Evolutionary conservation across 2,888 invertebrate species (phyloP).

Genomic region (Amblyteles armatorius): DNA sequence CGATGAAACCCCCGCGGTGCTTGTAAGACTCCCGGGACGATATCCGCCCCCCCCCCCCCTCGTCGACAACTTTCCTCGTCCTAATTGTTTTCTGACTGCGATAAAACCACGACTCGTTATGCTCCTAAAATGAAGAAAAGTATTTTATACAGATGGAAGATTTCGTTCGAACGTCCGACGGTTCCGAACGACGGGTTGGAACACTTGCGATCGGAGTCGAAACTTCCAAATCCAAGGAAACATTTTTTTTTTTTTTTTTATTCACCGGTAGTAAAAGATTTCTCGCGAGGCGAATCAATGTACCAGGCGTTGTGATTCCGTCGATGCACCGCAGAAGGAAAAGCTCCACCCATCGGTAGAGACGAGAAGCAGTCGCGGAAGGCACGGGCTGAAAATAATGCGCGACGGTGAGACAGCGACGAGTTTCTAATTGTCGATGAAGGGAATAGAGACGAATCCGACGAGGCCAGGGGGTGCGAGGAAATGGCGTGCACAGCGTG

Average conservation of each 20-base stretch:
- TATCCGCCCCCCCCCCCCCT: background rate
- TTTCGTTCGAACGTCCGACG: background rate
- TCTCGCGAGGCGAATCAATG: too few relatives aligned
- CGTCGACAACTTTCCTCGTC: constrained; percentile 15
- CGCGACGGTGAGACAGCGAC: constrained; percentile 35
- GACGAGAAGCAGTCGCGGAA: background rate
- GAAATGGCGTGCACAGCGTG: constrained; percentile 34
- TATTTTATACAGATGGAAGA: background rate
- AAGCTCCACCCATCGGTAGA: background rate
- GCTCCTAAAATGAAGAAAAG: background rate
- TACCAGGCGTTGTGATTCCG: too few relatives aligned
- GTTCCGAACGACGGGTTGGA: background rate
- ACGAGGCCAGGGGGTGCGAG: constrained; percentile 28
- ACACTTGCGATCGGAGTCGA: background rate
- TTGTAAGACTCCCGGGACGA: constrained; percentile 30
- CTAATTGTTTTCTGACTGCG: constrained; percentile 31
- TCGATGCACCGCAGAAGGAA: too few relatives aligned
- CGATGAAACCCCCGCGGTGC: constrained; percentile 20
- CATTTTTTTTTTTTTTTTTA: too few relatives aligned
- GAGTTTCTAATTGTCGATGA: constrained; percentile 67
- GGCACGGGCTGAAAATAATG: constrained; percentile 36
- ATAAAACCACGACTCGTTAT: constrained; percentile 10
- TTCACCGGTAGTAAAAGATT: too few relatives aligned
- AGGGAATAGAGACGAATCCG: constrained; percentile 31
- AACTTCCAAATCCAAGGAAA: background rate